Conservation (phyloP, 2,888 invertebrate genomes). For the Callyntrura guangdongensis region DNA sequence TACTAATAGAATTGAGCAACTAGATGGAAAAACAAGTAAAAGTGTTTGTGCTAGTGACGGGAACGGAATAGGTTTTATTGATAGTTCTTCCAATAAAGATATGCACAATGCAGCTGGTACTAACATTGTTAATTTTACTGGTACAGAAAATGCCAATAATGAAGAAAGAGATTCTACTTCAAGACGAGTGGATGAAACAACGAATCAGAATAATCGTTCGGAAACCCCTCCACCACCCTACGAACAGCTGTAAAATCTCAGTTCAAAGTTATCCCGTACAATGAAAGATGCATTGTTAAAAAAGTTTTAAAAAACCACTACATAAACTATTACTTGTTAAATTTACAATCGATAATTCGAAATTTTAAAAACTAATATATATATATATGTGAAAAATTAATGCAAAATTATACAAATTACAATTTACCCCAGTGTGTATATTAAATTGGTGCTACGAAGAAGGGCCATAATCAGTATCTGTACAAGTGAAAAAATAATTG, state of each 20-base stretch:
- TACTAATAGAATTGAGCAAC: conserved; percentile 40
- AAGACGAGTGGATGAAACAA: conserved; percentile 26
- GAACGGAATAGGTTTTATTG: conserved; percentile 69
- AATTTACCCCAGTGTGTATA: too few relatives aligned
- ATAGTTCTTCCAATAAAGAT: conserved; percentile 67
- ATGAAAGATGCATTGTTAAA: background rate
- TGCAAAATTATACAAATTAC: too few relatives aligned
- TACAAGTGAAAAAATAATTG: too few relatives aligned
- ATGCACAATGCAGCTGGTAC: conserved; percentile 45
- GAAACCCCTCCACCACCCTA: conserved; percentile 82
- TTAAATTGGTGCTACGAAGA: too few relatives aligned
- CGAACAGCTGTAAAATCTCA: conserved; percentile 63
- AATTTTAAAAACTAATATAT: background rate
- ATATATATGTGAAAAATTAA: background rate
- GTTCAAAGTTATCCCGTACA: background rate
- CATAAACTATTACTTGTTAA: background rate
- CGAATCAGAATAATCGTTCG: conserved; percentile 58
- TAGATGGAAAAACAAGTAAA: conserved; percentile 56
- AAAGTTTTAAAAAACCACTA: background rate
- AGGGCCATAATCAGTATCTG: too few relatives aligned
- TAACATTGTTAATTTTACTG: conserved; percentile 59
- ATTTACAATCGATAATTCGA: conserved; percentile 1
- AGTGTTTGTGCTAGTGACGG: conserved; percentile 14
- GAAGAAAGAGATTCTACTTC: conserved; percentile 47
- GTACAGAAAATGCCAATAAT: conserved; percentile 25